A percentile compares a stretch with the other conserved stretches of the same genome.
phyloP scores from a whole-genome alignment of 30 jellyfish, hydroid and myxozoan genomes.

The Chrysaora quinquecirrha region DNA sequence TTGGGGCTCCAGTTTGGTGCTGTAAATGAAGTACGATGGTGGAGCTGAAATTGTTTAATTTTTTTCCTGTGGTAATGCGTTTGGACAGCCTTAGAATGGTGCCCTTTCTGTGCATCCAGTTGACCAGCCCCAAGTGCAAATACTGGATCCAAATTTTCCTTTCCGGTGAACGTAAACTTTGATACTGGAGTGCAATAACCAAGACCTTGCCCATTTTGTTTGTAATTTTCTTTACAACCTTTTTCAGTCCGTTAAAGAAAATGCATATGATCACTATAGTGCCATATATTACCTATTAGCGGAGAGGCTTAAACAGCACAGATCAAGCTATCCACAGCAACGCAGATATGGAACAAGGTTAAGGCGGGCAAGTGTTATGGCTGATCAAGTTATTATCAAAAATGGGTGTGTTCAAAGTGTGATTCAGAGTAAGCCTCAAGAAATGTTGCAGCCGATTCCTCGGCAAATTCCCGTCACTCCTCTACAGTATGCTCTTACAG shows the following conservation, averaged over 20 bases:
- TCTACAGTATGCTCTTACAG: conserved; percentile 88
- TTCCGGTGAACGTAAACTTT: too few species aligned
- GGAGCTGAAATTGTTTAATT: too few species aligned
- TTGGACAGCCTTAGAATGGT: background rate
- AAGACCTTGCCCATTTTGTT: background rate
- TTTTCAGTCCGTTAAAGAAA: conserved; percentile 80
- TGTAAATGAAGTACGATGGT: too few species aligned
- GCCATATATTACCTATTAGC: conserved; percentile 90
- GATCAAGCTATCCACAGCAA: conserved; percentile 96
- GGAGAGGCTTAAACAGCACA: conserved; percentile 89
- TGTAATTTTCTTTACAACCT: background rate
- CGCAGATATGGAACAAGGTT: conserved; percentile 79
- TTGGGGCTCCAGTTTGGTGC: too few species aligned
- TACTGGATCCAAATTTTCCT: too few species aligned
- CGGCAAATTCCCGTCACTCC: conserved; percentile 76
- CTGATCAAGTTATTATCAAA: conserved; percentile 88
- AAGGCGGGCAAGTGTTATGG: conserved; percentile 93
- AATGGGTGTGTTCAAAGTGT: conserved; percentile 75
- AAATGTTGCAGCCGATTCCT: conserved; percentile 78
- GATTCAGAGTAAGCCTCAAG: conserved; percentile 42
- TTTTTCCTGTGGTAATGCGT: background rate
- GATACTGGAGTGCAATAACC: too few species aligned
- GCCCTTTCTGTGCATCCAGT: background rate
- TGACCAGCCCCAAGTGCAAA: background rate
- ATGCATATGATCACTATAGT: conserved; percentile 88